Evolutionary conservation across 2,888 invertebrate genomes (phyloP).

Genomic region (Dastarcus helophoroides): DNA sequence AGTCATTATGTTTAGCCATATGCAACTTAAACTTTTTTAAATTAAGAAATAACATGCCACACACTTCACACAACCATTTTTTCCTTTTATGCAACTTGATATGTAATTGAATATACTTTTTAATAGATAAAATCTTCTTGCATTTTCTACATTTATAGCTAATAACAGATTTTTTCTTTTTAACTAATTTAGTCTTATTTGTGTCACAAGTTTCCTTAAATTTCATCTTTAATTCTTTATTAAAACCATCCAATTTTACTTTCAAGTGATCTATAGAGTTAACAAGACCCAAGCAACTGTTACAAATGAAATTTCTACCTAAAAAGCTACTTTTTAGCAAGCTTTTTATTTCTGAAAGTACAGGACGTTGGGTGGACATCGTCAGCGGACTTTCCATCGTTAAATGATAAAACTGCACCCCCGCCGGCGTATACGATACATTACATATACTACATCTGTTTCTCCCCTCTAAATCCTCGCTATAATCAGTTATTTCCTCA

Average conservation of each 20-base stretch:
- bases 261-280: constrained; percentile 36
- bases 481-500: constrained; percentile 27
- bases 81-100: constrained; percentile 24
- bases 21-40: constrained; percentile 20
- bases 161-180: constrained; percentile 13
- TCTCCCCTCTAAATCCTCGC: constrained; percentile 23
- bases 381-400: constrained; percentile 31
- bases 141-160: constrained; percentile 28
- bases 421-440: constrained; percentile 26
- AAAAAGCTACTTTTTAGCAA: constrained; percentile 22
- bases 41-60: constrained; percentile 25
- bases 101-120: constrained; percentile 25
- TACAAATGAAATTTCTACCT: constrained; percentile 29
- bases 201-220: constrained; percentile 24
- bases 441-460: constrained; percentile 33
- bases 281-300: constrained; percentile 32
- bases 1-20: constrained; percentile 10
- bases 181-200: constrained; percentile 14
- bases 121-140: constrained; percentile 25
- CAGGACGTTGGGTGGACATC: constrained; percentile 32
- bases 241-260: constrained; percentile 28
- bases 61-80: constrained; percentile 29
- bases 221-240: constrained; percentile 27
- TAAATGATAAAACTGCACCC: constrained; percentile 32
- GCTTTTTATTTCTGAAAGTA: constrained; percentile 25